Conservation (phyloP, 1,140 invertebrate genomes). For the Vanessa tameamea region DNA sequence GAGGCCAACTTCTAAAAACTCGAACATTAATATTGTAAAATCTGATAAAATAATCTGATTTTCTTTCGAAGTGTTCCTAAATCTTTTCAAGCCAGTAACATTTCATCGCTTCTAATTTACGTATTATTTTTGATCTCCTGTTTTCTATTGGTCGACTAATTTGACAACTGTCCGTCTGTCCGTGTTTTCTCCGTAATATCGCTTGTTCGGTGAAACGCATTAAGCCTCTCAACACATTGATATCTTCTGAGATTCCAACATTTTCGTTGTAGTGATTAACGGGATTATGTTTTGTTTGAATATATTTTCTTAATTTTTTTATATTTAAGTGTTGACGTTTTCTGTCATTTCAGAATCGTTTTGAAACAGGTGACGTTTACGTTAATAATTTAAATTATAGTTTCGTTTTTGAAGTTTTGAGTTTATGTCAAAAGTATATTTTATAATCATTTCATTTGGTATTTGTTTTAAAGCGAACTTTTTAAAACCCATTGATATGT, state of each 20-base stretch:
- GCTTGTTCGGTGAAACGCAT: conserved; percentile 28
- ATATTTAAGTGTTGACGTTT: conserved; percentile 15
- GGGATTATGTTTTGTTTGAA: conserved; percentile 32
- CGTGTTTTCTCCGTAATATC: conserved; percentile 29
- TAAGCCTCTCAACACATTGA: conserved; percentile 30
- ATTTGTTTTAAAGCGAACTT: too few species aligned
- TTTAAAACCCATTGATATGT: too few species aligned
- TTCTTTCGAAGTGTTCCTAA: too few species aligned
- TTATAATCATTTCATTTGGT: too few species aligned
- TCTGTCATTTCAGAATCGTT: not conserved
- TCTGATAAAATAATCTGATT: too few species aligned
- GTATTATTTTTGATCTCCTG: conserved; percentile 9
- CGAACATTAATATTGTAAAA: too few species aligned
- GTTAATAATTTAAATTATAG: not conserved
- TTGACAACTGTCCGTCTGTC: conserved; percentile 36
- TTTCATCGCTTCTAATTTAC: not conserved
- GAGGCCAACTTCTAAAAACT: too few species aligned
- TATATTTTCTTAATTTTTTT: conserved; percentile 13
- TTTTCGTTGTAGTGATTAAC: conserved; percentile 37
- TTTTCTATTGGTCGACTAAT: conserved; percentile 23
- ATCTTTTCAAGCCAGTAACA: not conserved
- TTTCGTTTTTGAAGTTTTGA: not conserved
- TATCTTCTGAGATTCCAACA: conserved; percentile 13
- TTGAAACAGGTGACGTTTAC: not conserved
- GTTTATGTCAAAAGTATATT: too few species aligned